Percentiles rank a stretch among this genome's conserved stretches.
Conservation (phyloP, 1,140 invertebrate species). For the Oscheius sp. region DNA sequence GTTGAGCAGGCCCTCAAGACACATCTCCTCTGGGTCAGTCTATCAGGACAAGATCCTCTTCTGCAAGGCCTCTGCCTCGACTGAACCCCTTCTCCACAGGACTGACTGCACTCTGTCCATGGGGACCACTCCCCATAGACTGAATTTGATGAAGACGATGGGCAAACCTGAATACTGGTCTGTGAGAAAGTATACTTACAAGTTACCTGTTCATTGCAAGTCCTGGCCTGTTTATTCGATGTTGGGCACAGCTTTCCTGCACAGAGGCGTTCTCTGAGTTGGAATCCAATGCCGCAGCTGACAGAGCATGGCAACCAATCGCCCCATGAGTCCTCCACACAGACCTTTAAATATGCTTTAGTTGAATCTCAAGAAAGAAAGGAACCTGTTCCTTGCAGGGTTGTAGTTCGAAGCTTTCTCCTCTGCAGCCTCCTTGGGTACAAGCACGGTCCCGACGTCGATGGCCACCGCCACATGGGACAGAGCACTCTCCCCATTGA, state of each 20-base stretch:
- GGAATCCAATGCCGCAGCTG: slow-evolving; percentile 59
- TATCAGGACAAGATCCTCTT: slow-evolving; percentile 39
- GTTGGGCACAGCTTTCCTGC: slow-evolving; percentile 42
- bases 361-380: too few species aligned
- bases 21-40: slow-evolving; percentile 44
- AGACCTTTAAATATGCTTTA: too few species aligned
- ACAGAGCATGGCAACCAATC: slow-evolving; percentile 56
- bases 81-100: slow-evolving; percentile 45
- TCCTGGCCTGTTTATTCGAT: slow-evolving; percentile 56
- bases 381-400: slow-evolving; percentile 30
- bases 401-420: slow-evolving; percentile 34
- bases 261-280: slow-evolving; percentile 53
- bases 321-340: slow-evolving; percentile 44
- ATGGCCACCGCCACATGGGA: slow-evolving; percentile 42
- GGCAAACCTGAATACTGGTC: background rate
- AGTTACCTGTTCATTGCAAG: slow-evolving; percentile 57
- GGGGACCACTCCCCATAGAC: slow-evolving; percentile 46
- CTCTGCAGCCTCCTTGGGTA: slow-evolving; percentile 32
- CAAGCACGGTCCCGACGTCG: slow-evolving; percentile 23
- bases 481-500: slow-evolving; percentile 46
- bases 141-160: slow-evolving; percentile 29
- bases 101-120: slow-evolving; percentile 47
- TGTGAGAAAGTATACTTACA: background rate
- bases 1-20: slow-evolving; percentile 50
- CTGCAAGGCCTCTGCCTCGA: slow-evolving; percentile 27